A percentile compares a stretch with the other conserved stretches of the same genome.
Evolutionary conservation across 2,113 vertebrate species (phyloP).

Genomic region (Notothenia coriiceps): DNA sequence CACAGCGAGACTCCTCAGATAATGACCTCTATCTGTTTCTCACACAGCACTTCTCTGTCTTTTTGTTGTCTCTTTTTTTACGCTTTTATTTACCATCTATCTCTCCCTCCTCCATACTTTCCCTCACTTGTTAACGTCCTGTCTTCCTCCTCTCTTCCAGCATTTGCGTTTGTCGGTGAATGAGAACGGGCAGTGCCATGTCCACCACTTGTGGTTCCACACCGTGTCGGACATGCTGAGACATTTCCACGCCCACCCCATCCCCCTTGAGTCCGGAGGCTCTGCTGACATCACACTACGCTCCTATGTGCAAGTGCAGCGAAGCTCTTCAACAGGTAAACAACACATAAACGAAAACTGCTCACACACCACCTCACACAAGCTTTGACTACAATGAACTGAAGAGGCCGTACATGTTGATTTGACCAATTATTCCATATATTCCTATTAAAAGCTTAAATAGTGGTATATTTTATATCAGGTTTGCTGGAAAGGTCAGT

Average conservation of each 20-base stretch:
- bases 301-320: slow-evolving; percentile 92
- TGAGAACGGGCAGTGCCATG: slow-evolving; percentile 94
- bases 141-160: slow-evolving; percentile 72
- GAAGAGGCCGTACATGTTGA: neutral
- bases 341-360: neutral
- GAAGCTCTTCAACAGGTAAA: slow-evolving; percentile 83
- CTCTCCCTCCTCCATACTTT: neutral
- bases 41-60: slow-evolving; percentile 15
- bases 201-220: slow-evolving; percentile 99
- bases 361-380: neutral
- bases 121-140: neutral
- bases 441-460: neutral
- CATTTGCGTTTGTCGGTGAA: slow-evolving; percentile 97
- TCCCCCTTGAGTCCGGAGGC: slow-evolving; percentile 96
- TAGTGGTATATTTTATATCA: neutral
- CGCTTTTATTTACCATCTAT: neutral
- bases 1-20: slow-evolving; percentile 50
- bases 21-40: slow-evolving; percentile 53
- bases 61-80: neutral
- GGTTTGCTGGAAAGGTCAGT: neutral
- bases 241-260: slow-evolving; percentile 97
- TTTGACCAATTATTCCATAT: neutral
- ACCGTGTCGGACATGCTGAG: slow-evolving; percentile 96
- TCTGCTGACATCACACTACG: slow-evolving; percentile 95
- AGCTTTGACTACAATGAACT: neutral